These are phyloP conservation scores for Muntiacus muntjak DNA, from an alignment of 2,113 vertebrate species.

Conservation along the genomic window DNA sequence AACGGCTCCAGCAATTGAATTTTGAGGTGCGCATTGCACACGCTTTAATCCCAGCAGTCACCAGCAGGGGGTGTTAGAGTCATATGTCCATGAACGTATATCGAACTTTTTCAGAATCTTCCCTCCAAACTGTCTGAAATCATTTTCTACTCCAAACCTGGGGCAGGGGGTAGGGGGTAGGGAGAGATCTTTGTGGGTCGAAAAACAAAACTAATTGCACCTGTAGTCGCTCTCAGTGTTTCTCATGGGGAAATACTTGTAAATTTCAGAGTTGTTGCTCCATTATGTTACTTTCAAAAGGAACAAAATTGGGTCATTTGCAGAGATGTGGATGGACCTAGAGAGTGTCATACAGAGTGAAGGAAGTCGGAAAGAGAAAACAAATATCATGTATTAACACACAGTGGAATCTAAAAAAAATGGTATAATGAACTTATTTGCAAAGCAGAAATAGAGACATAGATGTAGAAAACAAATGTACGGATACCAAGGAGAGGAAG, in stretches of 20 bases:
- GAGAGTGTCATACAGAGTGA: not conserved
- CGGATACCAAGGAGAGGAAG: not conserved
- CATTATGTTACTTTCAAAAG: not conserved
- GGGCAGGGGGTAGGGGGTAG: not conserved
- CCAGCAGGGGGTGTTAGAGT: slow-evolving; percentile 55
- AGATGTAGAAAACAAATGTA: not conserved
- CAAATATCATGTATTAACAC: not conserved
- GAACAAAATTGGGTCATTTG: not conserved
- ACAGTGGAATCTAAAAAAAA: not conserved
- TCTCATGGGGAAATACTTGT: not conserved
- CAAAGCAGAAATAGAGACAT: not conserved
- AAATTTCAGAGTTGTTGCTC: not conserved
- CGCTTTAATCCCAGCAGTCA: not conserved
- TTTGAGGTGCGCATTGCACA: accelerated
- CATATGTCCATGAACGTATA: not conserved
- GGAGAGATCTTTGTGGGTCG: not conserved
- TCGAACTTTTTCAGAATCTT: not conserved
- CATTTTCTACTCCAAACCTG: not conserved
- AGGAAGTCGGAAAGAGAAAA: not conserved
- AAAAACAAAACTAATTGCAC: not conserved
- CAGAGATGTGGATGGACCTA: not conserved
- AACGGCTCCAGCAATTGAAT: not conserved
- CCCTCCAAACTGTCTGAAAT: not conserved
- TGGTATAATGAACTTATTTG: not conserved
- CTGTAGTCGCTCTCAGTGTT: slow-evolving; percentile 15